Conservation (phyloP, 1,140 invertebrate species). For the Teleopsis dalmanni region DNA sequence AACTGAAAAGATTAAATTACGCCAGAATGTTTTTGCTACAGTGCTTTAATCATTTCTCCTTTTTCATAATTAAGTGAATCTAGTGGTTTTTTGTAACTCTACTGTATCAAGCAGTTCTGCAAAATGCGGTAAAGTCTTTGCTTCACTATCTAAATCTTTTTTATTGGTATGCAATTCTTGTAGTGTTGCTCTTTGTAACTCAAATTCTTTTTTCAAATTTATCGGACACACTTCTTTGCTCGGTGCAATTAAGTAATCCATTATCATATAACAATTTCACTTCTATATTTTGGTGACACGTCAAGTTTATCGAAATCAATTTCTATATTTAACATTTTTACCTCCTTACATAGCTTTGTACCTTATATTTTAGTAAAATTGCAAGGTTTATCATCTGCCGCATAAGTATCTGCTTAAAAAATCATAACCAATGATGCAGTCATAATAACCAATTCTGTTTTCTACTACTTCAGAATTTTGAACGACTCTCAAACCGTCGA, state of each 20-base stretch:
- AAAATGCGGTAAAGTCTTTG: no score
- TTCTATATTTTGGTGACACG: slow-evolving; percentile 1
- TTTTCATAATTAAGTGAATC: no score
- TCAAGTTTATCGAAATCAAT: not conserved
- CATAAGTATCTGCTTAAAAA: not conserved
- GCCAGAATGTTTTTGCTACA: no score
- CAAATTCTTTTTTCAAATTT: no score
- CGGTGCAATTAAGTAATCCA: not conserved
- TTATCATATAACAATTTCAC: not conserved
- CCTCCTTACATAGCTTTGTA: not conserved
- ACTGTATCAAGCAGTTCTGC: no score
- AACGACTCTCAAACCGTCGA: not conserved
- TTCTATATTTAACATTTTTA: not conserved
- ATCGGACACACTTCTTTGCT: no score
- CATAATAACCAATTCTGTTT: not conserved
- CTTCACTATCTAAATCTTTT: no score
- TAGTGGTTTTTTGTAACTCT: no score
- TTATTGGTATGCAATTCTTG: no score
- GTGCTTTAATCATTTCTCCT: no score
- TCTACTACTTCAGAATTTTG: not conserved
- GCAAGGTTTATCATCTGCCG: not conserved
- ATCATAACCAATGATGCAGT: not conserved
- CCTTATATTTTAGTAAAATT: not conserved
- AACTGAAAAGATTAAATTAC: no score
- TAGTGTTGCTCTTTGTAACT: no score